Conservation (phyloP, 2,888 invertebrate species). For the Drosophila prostipennis region DNA sequence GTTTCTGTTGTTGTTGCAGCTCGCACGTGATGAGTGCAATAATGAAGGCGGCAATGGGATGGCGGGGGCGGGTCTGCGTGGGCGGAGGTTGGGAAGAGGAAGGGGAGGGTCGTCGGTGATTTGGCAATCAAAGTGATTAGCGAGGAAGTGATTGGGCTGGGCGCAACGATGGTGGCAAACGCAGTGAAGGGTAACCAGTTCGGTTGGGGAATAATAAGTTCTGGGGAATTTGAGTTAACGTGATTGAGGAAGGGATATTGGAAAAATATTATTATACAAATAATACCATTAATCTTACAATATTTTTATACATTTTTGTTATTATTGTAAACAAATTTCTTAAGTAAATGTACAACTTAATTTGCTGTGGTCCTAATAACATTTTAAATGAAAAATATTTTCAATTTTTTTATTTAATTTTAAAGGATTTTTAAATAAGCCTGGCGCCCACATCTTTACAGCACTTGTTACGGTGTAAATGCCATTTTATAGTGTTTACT, state of each 20-base stretch:
- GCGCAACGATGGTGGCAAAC: conserved; percentile 4
- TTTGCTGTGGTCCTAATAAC: too few relatives aligned
- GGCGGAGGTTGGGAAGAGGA: conserved; percentile 2
- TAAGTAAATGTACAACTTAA: too few relatives aligned
- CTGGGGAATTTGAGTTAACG: conserved; percentile 3
- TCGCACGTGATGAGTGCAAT: conserved; percentile 61
- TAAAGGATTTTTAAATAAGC: too few relatives aligned
- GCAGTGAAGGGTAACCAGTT: conserved; percentile 3
- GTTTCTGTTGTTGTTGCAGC: conserved; percentile 42
- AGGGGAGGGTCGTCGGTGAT: conserved; percentile 37
- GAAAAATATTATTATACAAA: too few relatives aligned
- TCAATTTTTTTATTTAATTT: too few relatives aligned
- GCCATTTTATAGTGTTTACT: too few relatives aligned
- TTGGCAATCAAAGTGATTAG: conserved; percentile 47
- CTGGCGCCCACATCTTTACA: too few relatives aligned
- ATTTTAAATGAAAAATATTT: too few relatives aligned
- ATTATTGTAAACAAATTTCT: too few relatives aligned
- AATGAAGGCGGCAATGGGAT: conserved; percentile 18
- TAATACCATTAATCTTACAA: too few relatives aligned
- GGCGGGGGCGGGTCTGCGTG: conserved; percentile 17
- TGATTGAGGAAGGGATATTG: neutral
- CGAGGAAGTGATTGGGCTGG: conserved; percentile 21
- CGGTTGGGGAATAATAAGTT: neutral
- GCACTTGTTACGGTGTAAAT: too few relatives aligned
- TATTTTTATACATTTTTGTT: too few relatives aligned